Conservation (phyloP, 2,888 invertebrate species). For the Cantharis lateralis region DNA sequence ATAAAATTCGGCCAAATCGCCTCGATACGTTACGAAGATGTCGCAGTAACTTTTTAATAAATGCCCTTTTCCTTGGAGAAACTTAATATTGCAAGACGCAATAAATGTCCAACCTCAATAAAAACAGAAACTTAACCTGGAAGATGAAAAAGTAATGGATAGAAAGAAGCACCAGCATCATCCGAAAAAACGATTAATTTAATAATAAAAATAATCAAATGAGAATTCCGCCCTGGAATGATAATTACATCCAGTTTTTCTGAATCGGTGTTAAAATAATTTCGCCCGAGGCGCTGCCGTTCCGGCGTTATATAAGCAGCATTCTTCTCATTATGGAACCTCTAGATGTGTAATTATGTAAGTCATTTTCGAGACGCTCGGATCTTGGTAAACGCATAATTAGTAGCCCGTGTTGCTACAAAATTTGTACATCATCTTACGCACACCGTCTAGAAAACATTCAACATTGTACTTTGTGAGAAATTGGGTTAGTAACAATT, state of each 20-base stretch:
- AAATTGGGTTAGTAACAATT: not conserved
- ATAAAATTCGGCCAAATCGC: not conserved
- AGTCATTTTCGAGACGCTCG: constrained; percentile 3
- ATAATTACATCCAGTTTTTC: not conserved
- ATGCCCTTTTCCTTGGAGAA: not conserved
- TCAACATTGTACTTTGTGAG: not conserved
- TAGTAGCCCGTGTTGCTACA: constrained; percentile 6
- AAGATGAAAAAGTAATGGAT: not conserved
- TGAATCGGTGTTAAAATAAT: constrained; percentile 8
- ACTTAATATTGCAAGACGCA: not conserved
- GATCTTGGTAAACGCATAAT: constrained; percentile 8
- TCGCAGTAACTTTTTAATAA: not conserved
- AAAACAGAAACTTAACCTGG: not conserved
- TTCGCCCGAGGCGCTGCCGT: not conserved
- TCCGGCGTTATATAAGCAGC: not conserved
- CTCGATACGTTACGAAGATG: not conserved
- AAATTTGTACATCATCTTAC: not conserved
- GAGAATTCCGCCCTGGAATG: not conserved
- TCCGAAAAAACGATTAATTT: not conserved
- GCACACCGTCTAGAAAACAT: not conserved
- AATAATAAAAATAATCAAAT: not conserved
- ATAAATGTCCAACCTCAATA: not conserved
- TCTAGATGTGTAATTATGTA: constrained; percentile 12
- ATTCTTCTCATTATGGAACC: constrained; percentile 11
- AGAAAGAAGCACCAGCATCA: not conserved